Evolutionary conservation across 1,140 invertebrate species (phyloP).

Genomic region (Drosophila saltans): DNA sequence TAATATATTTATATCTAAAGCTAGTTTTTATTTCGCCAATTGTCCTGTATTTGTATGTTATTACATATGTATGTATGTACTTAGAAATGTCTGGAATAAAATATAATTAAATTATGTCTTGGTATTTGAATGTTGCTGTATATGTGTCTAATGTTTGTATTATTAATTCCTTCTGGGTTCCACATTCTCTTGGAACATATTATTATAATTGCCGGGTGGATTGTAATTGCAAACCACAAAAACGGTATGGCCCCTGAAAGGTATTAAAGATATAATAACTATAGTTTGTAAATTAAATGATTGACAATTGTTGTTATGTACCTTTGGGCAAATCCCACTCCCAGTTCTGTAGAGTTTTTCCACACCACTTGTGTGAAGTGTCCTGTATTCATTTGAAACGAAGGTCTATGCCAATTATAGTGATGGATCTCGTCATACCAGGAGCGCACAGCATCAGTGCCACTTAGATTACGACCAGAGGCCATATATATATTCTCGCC

Average conservation of each 20-base stretch:
- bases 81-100: slow-evolving; percentile 17
- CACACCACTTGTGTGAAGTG: slow-evolving; percentile 90
- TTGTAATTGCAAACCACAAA: slow-evolving; percentile 74
- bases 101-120: not conserved
- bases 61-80: not conserved
- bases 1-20: not conserved
- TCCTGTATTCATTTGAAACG: slow-evolving; percentile 86
- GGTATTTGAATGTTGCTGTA: slow-evolving; percentile 7
- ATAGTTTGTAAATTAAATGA: not conserved
- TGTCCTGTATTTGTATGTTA: not conserved
- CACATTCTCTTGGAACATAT: slow-evolving; percentile 51
- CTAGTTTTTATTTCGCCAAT: not conserved
- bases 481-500: slow-evolving; percentile 93
- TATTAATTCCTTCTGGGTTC: slow-evolving; percentile 37
- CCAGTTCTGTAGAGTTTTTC: slow-evolving; percentile 88
- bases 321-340: slow-evolving; percentile 88
- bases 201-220: slow-evolving; percentile 68
- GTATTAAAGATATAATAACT: not conserved
- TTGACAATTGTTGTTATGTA: slow-evolving; percentile 11
- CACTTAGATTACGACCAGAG: slow-evolving; percentile 84
- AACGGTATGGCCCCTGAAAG: slow-evolving; percentile 50
- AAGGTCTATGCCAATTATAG: slow-evolving; percentile 86
- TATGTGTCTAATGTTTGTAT: not conserved
- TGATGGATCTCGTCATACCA: slow-evolving; percentile 87
- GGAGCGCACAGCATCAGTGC: slow-evolving; percentile 85